A percentile compares a stretch with the other conserved stretches of the same genome.
These are phyloP conservation scores for Lapara coniferarum DNA, from an alignment of 2,888 invertebrate genomes.

Conservation along the genomic window DNA sequence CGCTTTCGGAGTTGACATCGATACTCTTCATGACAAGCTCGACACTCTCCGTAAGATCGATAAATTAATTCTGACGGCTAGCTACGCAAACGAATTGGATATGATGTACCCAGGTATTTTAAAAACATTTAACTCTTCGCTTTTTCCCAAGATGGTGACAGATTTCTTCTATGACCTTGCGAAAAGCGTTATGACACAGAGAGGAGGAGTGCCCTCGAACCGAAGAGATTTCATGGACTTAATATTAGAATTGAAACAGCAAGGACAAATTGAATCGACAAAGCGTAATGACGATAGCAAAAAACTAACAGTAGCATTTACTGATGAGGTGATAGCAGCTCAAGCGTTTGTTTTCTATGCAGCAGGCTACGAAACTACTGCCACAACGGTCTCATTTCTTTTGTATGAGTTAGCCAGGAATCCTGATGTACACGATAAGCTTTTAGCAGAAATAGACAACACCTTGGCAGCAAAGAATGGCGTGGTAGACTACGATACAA, in stretches of 20 bases:
- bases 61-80: slow-evolving; percentile 35
- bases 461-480: slow-evolving; percentile 37
- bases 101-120: slow-evolving; percentile 59
- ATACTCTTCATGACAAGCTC: slow-evolving; percentile 40
- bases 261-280: slow-evolving; percentile 41
- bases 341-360: slow-evolving; percentile 71
- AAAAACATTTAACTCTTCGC: slow-evolving; percentile 44
- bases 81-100: slow-evolving; percentile 43
- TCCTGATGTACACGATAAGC: too few species aligned
- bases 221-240: too few species aligned
- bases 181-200: too few species aligned
- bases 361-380: slow-evolving; percentile 74
- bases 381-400: slow-evolving; percentile 55
- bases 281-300: slow-evolving; percentile 36
- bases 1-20: slow-evolving; percentile 54
- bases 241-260: slow-evolving; percentile 39
- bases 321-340: slow-evolving; percentile 59
- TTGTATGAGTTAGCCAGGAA: too few species aligned
- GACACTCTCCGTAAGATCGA: slow-evolving; percentile 37
- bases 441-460: too few species aligned
- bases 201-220: too few species aligned
- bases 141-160: slow-evolving; percentile 41
- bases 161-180: too few species aligned
- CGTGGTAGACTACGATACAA: slow-evolving; percentile 59
- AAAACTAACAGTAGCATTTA: slow-evolving; percentile 44